Conservation (phyloP, 2,113 vertebrate genomes). For the Chascanopsetta lugubris region DNA sequence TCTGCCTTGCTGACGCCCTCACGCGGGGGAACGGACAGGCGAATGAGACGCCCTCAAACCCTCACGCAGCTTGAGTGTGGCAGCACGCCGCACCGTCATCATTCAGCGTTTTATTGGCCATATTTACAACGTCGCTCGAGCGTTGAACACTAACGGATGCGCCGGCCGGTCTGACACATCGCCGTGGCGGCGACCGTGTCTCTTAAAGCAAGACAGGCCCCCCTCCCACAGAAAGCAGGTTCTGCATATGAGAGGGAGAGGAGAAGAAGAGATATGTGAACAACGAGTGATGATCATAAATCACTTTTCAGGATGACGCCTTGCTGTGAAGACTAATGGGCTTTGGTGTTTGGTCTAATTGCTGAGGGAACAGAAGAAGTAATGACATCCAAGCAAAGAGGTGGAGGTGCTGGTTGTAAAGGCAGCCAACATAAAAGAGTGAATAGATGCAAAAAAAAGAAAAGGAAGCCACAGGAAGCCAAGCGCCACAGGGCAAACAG, state of each 20-base stretch:
- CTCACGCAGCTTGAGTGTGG: conserved; percentile 51
- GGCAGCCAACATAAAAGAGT: conserved; percentile 65
- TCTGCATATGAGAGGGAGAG: conserved; percentile 22
- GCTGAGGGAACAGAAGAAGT: conserved; percentile 58
- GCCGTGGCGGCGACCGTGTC: conserved; percentile 35
- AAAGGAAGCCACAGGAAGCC: conserved; percentile 74
- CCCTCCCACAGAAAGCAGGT: conserved; percentile 44
- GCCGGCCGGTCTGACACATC: conserved; percentile 51
- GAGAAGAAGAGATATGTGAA: conserved; percentile 56
- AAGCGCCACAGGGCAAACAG: conserved; percentile 71
- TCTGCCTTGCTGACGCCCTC: conserved; percentile 46
- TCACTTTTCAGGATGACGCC: conserved; percentile 45
- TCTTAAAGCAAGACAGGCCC: conserved; percentile 54
- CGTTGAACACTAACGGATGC: conserved; percentile 67
- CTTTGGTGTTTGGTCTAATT: conserved; percentile 48
- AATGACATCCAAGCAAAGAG: conserved; percentile 35
- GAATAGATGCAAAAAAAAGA: conserved; percentile 68
- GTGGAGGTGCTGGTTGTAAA: conserved; percentile 44
- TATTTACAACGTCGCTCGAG: conserved; percentile 67
- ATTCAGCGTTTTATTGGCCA: conserved; percentile 66
- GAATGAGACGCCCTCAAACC: conserved; percentile 63
- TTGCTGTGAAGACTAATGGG: conserved; percentile 44
- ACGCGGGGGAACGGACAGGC: conserved; percentile 42
- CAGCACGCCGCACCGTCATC: conserved; percentile 37
- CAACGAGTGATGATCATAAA: conserved; percentile 53